phyloP scores from a whole-genome alignment of 2,888 invertebrate species.

The Tricholauxania praeusta region DNA sequence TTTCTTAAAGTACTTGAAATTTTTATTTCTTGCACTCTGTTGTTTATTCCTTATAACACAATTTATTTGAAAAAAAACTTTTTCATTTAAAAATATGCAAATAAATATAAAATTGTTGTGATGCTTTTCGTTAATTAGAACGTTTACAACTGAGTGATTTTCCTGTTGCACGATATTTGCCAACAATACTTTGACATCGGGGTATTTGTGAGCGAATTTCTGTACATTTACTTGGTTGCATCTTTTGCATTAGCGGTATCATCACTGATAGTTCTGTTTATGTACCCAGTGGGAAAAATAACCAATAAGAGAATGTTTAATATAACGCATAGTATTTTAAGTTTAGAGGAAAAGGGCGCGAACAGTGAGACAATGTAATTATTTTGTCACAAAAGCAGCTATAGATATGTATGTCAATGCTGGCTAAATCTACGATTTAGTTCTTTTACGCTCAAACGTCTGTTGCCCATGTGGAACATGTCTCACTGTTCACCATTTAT shows the following conservation, averaged over 20 bases:
- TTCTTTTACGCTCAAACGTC: too few relatives aligned
- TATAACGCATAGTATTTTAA: too few relatives aligned
- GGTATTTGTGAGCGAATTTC: neutral
- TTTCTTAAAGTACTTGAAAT: slow-evolving; percentile 31
- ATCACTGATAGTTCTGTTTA: neutral
- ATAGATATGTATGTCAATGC: too few relatives aligned
- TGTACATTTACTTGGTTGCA: neutral
- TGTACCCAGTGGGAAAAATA: neutral
- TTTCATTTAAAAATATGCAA: slow-evolving; percentile 11
- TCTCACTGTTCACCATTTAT: too few relatives aligned
- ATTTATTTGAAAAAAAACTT: neutral
- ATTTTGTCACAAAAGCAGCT: too few relatives aligned
- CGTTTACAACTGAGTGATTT: slow-evolving; percentile 47
- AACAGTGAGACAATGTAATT: too few relatives aligned
- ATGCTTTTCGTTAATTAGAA: slow-evolving; percentile 49
- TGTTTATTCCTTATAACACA: neutral
- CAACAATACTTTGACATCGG: neutral
- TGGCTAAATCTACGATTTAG: too few relatives aligned
- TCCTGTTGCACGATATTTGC: slow-evolving; percentile 22
- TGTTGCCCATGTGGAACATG: too few relatives aligned
- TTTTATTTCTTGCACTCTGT: slow-evolving; percentile 14
- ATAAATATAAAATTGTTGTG: slow-evolving; percentile 28
- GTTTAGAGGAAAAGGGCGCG: too few relatives aligned
- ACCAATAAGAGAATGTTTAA: too few relatives aligned
- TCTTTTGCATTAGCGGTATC: neutral